phyloP scores from a whole-genome alignment of 2,113 vertebrate genomes.

The Heterotilapia buettikoferi region DNA sequence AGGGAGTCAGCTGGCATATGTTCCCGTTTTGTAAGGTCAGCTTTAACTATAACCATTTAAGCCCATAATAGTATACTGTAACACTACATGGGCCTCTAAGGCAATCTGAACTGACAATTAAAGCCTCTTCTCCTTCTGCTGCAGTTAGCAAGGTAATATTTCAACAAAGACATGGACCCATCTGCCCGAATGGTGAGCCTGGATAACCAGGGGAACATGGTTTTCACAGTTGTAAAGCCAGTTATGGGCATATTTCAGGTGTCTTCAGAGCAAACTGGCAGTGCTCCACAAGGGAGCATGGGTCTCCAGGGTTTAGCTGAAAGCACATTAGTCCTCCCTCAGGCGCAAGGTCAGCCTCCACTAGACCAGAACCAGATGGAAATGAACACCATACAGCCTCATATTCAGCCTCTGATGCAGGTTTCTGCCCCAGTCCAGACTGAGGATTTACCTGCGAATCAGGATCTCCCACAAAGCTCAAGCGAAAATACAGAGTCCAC shows the following conservation, averaged over 20 bases:
- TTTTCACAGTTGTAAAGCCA: slow-evolving; percentile 63
- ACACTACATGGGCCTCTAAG: neutral
- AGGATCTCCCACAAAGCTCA: slow-evolving; percentile 1
- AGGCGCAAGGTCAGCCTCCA: slow-evolving; percentile 17
- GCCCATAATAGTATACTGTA: neutral
- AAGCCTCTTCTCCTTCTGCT: neutral
- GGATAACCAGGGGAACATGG: slow-evolving; percentile 63
- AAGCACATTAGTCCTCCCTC: slow-evolving; percentile 44
- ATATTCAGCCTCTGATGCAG: slow-evolving; percentile 54
- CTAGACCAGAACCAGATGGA: slow-evolving; percentile 50
- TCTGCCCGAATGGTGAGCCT: slow-evolving; percentile 45
- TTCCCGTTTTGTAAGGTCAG: neutral
- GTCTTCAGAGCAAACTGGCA: slow-evolving; percentile 44
- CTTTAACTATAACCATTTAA: neutral
- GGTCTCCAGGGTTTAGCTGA: slow-evolving; percentile 46
- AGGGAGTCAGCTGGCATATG: neutral
- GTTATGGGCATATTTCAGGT: slow-evolving; percentile 66
- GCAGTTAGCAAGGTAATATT: neutral
- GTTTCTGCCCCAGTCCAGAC: neutral
- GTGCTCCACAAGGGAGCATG: slow-evolving; percentile 11
- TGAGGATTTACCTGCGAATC: slow-evolving; percentile 23
- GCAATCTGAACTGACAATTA: neutral
- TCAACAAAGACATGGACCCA: slow-evolving; percentile 47
- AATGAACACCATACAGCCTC: slow-evolving; percentile 49
- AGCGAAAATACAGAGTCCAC: neutral